phyloP scores from a whole-genome alignment of 2,797 vertebrate species.

The Ciconia nigra region DNA sequence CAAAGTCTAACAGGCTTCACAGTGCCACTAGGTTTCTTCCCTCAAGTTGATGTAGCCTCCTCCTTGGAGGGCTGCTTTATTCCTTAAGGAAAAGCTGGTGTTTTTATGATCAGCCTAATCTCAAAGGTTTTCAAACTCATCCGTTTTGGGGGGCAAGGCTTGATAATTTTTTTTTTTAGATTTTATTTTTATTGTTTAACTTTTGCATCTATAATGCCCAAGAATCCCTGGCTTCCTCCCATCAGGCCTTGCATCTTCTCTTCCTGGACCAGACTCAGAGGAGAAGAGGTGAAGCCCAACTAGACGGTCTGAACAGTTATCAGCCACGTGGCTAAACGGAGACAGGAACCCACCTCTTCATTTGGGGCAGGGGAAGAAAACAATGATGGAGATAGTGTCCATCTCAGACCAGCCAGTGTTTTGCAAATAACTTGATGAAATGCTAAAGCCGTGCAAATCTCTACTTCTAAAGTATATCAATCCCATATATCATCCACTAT shows the following conservation, averaged over 20 bases:
- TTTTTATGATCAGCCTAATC: neutral
- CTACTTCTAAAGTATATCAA: neutral
- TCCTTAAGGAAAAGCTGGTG: neutral
- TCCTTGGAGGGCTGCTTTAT: neutral
- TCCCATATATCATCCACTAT: fast-evolving
- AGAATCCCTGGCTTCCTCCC: neutral
- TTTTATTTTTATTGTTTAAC: neutral
- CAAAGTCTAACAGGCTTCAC: neutral
- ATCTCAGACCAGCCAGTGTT: neutral
- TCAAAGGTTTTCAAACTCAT: neutral
- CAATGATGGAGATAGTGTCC: neutral
- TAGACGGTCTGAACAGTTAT: neutral
- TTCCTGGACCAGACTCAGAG: neutral
- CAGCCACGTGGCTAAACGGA: neutral
- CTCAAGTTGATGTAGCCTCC: neutral
- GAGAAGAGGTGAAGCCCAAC: neutral
- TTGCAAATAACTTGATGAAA: neutral
- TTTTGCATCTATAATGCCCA: neutral
- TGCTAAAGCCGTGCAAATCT: fast-evolving
- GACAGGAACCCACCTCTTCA: neutral
- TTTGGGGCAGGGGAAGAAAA: neutral
- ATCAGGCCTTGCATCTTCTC: neutral
- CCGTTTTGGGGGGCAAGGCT: neutral
- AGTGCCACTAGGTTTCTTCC: neutral
- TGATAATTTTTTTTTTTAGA: neutral